Conservation (phyloP, 2,797 vertebrate genomes). For the Scolopax bukidnonensis region DNA sequence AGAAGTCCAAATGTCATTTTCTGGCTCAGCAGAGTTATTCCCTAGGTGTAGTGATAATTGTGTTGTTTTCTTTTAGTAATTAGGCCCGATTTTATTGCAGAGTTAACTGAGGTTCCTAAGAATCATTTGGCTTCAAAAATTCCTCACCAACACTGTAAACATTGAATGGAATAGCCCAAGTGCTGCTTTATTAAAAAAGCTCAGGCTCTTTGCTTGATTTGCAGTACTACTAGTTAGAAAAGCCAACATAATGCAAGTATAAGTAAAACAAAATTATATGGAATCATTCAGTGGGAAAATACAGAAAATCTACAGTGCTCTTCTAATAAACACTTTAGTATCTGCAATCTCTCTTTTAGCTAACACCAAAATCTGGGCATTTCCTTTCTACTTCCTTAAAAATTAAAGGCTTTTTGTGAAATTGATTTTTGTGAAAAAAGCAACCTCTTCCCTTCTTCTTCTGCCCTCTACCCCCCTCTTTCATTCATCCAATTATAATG, state of each 20-base stretch:
- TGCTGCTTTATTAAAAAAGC: not conserved
- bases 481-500: not conserved
- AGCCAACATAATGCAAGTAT: not conserved
- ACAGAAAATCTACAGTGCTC: not conserved
- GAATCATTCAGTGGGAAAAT: not conserved
- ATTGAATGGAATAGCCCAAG: not conserved
- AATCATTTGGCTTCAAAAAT: not conserved
- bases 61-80: not conserved
- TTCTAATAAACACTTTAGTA: not conserved
- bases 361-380: not conserved
- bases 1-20: not conserved
- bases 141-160: not conserved
- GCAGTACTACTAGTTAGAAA: not conserved
- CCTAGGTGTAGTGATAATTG: not conserved
- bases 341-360: not conserved
- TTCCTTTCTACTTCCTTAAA: not conserved
- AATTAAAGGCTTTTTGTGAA: no score
- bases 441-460: not conserved
- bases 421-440: not conserved
- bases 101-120: not conserved
- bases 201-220: not conserved
- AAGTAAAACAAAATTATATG: not conserved
- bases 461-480: not conserved
- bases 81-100: not conserved
- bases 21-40: not conserved